Conservation (phyloP, 1,140 invertebrate genomes). For the Drosophila funebris region DNA sequence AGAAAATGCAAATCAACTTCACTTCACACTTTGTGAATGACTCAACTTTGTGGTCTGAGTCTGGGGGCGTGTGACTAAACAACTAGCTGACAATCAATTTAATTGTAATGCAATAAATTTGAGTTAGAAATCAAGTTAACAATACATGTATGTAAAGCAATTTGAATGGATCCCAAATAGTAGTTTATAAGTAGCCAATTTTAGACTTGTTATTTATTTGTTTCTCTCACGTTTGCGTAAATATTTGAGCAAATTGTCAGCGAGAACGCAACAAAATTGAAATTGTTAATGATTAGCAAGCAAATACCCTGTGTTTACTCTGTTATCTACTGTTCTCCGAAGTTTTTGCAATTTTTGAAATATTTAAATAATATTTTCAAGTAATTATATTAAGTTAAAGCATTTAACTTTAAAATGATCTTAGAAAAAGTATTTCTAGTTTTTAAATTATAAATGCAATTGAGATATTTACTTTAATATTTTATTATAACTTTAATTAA, state of each 20-base stretch:
- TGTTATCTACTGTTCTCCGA: no score
- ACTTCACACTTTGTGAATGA: conserved; percentile 19
- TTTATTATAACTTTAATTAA: no score
- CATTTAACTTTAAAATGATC: no score
- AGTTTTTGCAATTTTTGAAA: no score
- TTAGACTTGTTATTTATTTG: conserved; percentile 40
- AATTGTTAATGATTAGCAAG: neutral
- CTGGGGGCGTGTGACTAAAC: conserved; percentile 2
- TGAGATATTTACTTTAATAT: no score
- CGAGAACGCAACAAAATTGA: neutral
- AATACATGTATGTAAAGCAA: neutral
- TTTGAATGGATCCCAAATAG: conserved; percentile 1
- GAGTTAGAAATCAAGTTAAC: neutral
- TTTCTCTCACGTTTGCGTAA: conserved; percentile 42
- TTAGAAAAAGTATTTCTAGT: no score
- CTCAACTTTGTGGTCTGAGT: conserved; percentile 8
- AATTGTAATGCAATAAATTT: conserved; percentile 16
- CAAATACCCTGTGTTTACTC: neutral
- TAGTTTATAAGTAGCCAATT: conserved; percentile 27
- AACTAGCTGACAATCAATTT: neutral
- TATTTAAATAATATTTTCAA: no score
- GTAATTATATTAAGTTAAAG: no score
- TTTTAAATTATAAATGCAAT: no score
- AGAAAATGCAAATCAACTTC: no score
- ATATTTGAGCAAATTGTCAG: conserved; percentile 60